Evolutionary conservation across 2,888 invertebrate genomes (phyloP).

Genomic region (Suillia variegata): DNA sequence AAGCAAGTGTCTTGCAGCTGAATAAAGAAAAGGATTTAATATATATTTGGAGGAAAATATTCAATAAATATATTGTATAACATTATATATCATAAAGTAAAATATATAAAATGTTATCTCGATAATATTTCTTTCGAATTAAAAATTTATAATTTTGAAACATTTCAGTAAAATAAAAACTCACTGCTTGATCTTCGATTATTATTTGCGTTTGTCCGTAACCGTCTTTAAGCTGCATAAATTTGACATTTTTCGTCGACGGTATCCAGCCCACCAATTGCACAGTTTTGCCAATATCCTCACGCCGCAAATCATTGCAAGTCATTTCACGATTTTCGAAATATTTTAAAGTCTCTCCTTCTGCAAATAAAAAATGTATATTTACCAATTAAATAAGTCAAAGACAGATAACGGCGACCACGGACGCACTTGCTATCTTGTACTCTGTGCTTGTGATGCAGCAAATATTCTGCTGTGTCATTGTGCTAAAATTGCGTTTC

Average conservation of each 20-base stretch:
- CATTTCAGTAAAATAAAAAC: too few species aligned
- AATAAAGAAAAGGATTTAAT: too few species aligned
- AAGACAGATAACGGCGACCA: background rate
- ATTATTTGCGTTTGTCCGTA: conserved; percentile 62
- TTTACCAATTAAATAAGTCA: too few species aligned
- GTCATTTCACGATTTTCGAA: conserved; percentile 61
- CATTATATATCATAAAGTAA: background rate
- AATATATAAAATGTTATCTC: background rate
- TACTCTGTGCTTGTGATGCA: conserved; percentile 61
- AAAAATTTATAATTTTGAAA: too few species aligned
- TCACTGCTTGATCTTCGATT: conserved; percentile 55
- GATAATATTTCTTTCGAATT: too few species aligned
- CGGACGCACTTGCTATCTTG: conserved; percentile 57
- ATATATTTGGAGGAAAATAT: conserved; percentile 13
- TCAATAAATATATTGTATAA: conserved; percentile 19
- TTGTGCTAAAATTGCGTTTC: conserved; percentile 58
- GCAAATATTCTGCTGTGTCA: conserved; percentile 45
- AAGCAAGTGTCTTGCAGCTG: conserved; percentile 48
- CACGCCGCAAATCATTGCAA: conserved; percentile 58
- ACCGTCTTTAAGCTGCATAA: conserved; percentile 61
- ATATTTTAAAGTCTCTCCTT: conserved; percentile 57
- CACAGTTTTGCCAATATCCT: conserved; percentile 54
- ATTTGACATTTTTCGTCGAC: conserved; percentile 53
- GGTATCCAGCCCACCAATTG: conserved; percentile 61
- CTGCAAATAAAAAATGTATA: conserved; percentile 29